These are phyloP conservation scores for Columba livia DNA, from an alignment of 2,113 vertebrate species.

Conservation along the genomic window DNA sequence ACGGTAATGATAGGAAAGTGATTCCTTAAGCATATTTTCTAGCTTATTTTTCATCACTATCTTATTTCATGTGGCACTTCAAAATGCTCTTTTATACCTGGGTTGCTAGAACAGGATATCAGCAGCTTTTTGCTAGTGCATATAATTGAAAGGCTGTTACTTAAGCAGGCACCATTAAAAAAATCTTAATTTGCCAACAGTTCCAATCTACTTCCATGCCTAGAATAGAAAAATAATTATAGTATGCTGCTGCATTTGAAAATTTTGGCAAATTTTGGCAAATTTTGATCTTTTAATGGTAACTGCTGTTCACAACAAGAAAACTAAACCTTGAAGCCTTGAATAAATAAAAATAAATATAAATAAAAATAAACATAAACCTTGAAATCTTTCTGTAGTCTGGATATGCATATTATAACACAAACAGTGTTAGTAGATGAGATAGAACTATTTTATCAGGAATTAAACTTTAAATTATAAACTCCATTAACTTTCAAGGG, in stretches of 20 bases:
- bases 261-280: neutral
- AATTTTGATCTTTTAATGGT: neutral
- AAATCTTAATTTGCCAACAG: neutral
- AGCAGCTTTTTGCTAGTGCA: constrained; percentile 20
- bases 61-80: constrained; percentile 37
- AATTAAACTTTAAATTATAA: neutral
- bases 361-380: too few relatives aligned
- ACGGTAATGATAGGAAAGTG: neutral
- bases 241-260: neutral
- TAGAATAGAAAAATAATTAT: constrained; percentile 13
- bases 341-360: too few relatives aligned
- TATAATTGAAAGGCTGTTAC: constrained; percentile 21
- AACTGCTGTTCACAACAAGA: neutral
- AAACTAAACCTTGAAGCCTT: neutral
- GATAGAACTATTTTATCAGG: neutral
- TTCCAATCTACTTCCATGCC: neutral
- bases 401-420: neutral
- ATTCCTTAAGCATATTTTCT: constrained; percentile 64
- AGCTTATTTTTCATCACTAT: constrained; percentile 49
- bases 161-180: neutral
- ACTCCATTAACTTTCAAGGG: neutral
- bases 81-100: constrained; percentile 57
- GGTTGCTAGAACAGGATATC: constrained; percentile 25
- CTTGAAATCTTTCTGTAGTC: neutral
- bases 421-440: neutral